These are phyloP conservation scores for Drosophila sechellia DNA, from an alignment of 1,140 invertebrate species.

Conservation along the genomic window DNA sequence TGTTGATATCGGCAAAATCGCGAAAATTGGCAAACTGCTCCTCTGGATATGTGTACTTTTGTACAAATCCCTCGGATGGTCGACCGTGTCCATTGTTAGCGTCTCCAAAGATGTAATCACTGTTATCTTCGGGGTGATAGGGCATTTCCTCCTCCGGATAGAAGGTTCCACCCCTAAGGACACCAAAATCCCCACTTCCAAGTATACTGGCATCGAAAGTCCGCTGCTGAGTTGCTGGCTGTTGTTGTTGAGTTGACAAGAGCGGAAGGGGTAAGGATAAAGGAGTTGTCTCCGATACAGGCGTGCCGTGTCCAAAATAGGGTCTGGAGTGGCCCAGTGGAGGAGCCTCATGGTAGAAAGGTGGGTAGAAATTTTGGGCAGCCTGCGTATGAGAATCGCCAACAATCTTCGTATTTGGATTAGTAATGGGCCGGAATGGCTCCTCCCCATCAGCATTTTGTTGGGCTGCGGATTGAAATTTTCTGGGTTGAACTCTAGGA, in stretches of 20 bases:
- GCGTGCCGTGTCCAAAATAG: conserved; percentile 62
- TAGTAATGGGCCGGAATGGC: conserved; percentile 66
- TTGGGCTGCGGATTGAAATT: conserved; percentile 40
- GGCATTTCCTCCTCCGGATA: conserved; percentile 86
- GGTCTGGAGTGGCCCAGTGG: conserved; percentile 82
- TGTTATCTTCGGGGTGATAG: conserved; percentile 85
- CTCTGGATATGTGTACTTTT: conserved; percentile 87
- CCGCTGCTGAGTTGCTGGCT: conserved; percentile 42
- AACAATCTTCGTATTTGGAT: conserved; percentile 46
- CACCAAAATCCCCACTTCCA: conserved; percentile 95
- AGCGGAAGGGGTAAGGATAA: conserved; percentile 56
- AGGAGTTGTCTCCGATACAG: conserved; percentile 33
- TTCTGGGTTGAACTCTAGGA: conserved; percentile 18
- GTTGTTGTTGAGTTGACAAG: conserved; percentile 28
- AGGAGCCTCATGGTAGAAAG: conserved; percentile 81
- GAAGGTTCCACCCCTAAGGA: conserved; percentile 94
- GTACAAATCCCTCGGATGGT: conserved; percentile 84
- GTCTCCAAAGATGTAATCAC: conserved; percentile 85
- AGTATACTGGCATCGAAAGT: conserved; percentile 86
- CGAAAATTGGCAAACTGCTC: conserved; percentile 94
- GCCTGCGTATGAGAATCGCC: conserved; percentile 77
- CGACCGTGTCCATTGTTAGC: conserved; percentile 88
- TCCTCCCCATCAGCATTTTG: conserved; percentile 53
- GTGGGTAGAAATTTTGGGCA: conserved; percentile 82
- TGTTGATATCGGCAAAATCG: conserved; percentile 94